phyloP scores from a whole-genome alignment of 2,888 invertebrate genomes.

The Ophion slaviceki region DNA sequence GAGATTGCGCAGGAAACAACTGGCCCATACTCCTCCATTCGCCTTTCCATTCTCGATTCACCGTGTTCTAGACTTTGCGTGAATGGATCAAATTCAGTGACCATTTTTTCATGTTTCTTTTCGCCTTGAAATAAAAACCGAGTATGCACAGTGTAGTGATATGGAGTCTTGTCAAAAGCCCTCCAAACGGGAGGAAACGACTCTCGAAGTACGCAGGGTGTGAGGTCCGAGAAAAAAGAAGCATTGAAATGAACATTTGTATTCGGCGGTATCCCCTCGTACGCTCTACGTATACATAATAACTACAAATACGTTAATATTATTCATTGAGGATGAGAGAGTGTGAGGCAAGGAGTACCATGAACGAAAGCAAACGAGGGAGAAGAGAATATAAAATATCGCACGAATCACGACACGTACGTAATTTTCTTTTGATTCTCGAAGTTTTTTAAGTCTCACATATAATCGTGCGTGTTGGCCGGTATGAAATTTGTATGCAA shows the following conservation, averaged over 20 bases:
- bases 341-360: not conserved
- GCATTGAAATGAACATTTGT: conserved; percentile 53
- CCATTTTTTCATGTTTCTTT: conserved; percentile 38
- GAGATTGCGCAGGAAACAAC: conserved; percentile 8
- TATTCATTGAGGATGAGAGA: conserved; percentile 34
- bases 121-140: conserved; percentile 22
- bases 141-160: conserved; percentile 7
- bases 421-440: conserved; percentile 40
- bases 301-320: conserved; percentile 44
- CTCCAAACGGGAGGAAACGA: conserved; percentile 29
- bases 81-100: conserved; percentile 35
- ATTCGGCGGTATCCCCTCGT: conserved; percentile 47
- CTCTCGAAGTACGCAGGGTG: not conserved
- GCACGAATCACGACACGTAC: conserved; percentile 44
- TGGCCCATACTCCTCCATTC: conserved; percentile 12
- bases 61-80: conserved; percentile 20
- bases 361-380: not conserved
- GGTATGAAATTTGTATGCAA: conserved; percentile 10
- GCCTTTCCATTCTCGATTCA: conserved; percentile 27
- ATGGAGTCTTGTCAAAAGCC: conserved; percentile 44
- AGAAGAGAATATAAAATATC: conserved; percentile 28
- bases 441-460: conserved; percentile 26
- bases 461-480: conserved; percentile 38
- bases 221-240: conserved; percentile 19
- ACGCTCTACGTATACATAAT: conserved; percentile 28